Percentiles rank a stretch among this genome's conserved stretches.
Conservation (phyloP, 37 sponge, comb jelly and placozoan genomes). For the Mnemiopsis leidyi region DNA sequence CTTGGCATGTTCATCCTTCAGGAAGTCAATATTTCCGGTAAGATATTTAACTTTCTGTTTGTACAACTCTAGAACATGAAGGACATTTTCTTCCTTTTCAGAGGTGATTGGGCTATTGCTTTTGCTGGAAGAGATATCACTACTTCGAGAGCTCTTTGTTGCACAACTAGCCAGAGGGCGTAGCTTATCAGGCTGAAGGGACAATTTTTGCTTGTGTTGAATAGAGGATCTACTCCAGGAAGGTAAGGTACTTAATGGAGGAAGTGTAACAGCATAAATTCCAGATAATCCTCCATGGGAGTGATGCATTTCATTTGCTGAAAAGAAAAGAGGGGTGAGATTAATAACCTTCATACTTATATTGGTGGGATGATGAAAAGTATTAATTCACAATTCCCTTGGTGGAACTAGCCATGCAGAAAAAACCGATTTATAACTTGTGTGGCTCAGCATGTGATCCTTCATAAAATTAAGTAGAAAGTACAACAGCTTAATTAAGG, state of each 20-base stretch:
- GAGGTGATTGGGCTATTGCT: conserved; percentile 52
- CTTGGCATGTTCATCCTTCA: conserved; percentile 58
- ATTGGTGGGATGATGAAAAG: too few relatives aligned
- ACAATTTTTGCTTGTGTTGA: conserved; percentile 59
- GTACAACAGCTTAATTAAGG: too few relatives aligned
- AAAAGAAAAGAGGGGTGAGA: neutral
- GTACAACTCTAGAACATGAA: conserved; percentile 53
- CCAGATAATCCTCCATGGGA: conserved; percentile 59
- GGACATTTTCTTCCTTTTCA: conserved; percentile 51
- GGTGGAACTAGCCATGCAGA: too few relatives aligned
- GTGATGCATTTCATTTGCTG: conserved; percentile 61
- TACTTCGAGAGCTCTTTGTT: neutral
- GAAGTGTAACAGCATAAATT: conserved; percentile 60
- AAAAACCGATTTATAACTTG: too few relatives aligned
- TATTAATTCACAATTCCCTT: too few relatives aligned
- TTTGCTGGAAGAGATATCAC: neutral
- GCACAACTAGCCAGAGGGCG: conserved; percentile 18
- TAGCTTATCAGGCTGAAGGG: conserved; percentile 45
- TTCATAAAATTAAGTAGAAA: too few relatives aligned
- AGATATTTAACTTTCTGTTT: conserved; percentile 61
- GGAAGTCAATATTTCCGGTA: conserved; percentile 41
- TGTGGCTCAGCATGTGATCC: too few relatives aligned
- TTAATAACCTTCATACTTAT: too few relatives aligned
- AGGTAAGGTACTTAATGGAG: conserved; percentile 56
- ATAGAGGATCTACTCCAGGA: conserved; percentile 58